Conservation (phyloP, 2,888 invertebrate species). For the Cheilosia soror region DNA sequence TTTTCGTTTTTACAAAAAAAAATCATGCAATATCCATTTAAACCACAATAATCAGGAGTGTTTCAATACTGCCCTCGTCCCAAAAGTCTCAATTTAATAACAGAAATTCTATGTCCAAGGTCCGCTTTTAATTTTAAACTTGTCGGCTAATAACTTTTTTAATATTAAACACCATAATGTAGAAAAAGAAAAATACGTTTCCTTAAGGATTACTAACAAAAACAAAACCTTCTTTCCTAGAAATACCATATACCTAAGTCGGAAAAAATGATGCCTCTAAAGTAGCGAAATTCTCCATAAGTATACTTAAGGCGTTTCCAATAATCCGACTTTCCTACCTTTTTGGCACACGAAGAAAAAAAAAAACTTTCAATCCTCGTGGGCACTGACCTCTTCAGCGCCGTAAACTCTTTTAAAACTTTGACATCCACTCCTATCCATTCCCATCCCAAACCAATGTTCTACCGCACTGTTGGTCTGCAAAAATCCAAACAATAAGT, state of each 20-base stretch:
- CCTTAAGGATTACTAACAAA: slow-evolving; percentile 33
- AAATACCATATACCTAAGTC: slow-evolving; percentile 28
- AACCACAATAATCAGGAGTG: not conserved
- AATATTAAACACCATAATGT: slow-evolving; percentile 42
- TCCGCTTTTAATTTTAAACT: slow-evolving; percentile 55
- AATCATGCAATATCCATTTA: not conserved
- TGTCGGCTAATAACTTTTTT: slow-evolving; percentile 61
- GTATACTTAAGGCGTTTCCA: slow-evolving; percentile 32
- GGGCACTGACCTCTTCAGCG: slow-evolving; percentile 21
- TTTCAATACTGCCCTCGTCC: not conserved
- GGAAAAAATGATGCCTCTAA: slow-evolving; percentile 30
- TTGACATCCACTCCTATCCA: slow-evolving; percentile 19
- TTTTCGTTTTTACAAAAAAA: not conserved
- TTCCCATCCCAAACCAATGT: slow-evolving; percentile 47
- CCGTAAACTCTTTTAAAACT: slow-evolving; percentile 47
- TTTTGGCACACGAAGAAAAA: not conserved
- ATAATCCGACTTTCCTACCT: slow-evolving; percentile 4
- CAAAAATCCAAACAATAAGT: slow-evolving; percentile 40
- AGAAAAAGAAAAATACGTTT: slow-evolving; percentile 18
- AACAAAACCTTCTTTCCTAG: slow-evolving; percentile 30
- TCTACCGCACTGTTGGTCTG: slow-evolving; percentile 41
- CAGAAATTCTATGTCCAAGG: slow-evolving; percentile 2
- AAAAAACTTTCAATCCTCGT: slow-evolving; percentile 20
- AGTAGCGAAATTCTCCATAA: slow-evolving; percentile 9
- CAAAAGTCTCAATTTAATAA: slow-evolving; percentile 4